phyloP scores from a whole-genome alignment of 2,113 vertebrate species.

The Sturnus vulgaris region DNA sequence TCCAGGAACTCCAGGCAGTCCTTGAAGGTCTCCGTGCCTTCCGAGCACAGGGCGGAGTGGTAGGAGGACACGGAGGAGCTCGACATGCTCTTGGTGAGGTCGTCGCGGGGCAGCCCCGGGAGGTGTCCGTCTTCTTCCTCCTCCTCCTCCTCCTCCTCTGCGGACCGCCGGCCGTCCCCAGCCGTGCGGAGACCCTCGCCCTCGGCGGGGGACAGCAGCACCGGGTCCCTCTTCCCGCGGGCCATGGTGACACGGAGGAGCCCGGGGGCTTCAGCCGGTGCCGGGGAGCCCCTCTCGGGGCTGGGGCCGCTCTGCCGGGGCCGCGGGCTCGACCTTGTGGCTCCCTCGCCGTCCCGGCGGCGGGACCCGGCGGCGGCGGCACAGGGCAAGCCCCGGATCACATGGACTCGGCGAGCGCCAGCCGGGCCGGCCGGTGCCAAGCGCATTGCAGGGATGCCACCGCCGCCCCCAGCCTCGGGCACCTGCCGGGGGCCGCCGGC shows the following conservation, averaged over 20 bases:
- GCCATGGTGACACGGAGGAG: background rate
- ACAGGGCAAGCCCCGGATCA: background rate
- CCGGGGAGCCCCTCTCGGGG: background rate
- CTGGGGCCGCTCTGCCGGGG: background rate
- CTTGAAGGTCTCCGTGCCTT: constrained; percentile 63
- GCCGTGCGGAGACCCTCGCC: background rate
- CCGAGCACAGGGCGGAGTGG: constrained; percentile 82
- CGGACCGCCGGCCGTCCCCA: background rate
- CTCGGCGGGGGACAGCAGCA: background rate
- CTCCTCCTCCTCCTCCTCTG: background rate
- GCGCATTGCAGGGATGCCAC: constrained; percentile 1
- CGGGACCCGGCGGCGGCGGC: background rate
- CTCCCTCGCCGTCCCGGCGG: background rate
- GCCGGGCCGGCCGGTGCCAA: constrained; percentile 20
- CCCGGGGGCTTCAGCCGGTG: background rate
- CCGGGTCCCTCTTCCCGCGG: background rate
- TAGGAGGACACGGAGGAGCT: constrained; percentile 84
- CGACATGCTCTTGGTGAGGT: constrained; percentile 61
- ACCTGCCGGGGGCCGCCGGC: background rate
- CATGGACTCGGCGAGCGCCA: constrained; percentile 29
- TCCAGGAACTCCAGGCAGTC: constrained; percentile 80
- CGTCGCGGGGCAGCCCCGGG: constrained; percentile 15
- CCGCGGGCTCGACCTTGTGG: constrained; percentile 27
- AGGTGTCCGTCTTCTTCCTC: background rate
- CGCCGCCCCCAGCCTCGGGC: background rate